A percentile compares a stretch with the other conserved stretches of the same genome.
phyloP scores from a whole-genome alignment of 2,888 invertebrate genomes.

The Hemaris fuciformis region DNA sequence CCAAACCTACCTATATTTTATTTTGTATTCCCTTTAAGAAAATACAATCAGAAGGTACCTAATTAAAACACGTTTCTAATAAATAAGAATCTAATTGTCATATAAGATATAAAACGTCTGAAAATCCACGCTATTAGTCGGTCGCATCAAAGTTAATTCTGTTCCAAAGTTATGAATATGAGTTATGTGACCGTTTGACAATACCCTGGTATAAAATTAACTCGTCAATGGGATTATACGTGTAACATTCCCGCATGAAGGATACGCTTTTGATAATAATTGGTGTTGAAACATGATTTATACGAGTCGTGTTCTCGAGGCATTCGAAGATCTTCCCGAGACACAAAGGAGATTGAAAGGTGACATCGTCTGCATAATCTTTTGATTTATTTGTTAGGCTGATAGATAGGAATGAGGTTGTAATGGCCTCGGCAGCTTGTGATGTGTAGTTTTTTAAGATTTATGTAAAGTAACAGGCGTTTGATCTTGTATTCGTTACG shows the following conservation, averaged over 20 bases:
- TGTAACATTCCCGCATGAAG: slow-evolving; percentile 62
- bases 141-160: slow-evolving; percentile 46
- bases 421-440: not conserved
- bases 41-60: no score
- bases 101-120: not conserved
- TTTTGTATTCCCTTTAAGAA: no score
- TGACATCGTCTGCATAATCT: slow-evolving; percentile 49
- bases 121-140: slow-evolving; percentile 24
- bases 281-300: slow-evolving; percentile 73
- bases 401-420: slow-evolving; percentile 26
- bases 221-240: slow-evolving; percentile 71
- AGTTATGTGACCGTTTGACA: slow-evolving; percentile 70
- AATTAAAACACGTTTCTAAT: not conserved
- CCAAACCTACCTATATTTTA: no score
- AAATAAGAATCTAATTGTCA: not conserved
- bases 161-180: slow-evolving; percentile 64
- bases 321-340: slow-evolving; percentile 29
- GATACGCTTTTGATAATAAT: slow-evolving; percentile 71
- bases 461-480: not conserved
- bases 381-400: slow-evolving; percentile 55
- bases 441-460: not conserved
- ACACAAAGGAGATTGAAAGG: slow-evolving; percentile 48
- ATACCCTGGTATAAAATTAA: slow-evolving; percentile 72
- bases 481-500: not conserved
- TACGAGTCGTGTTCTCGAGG: slow-evolving; percentile 43